Percentiles rank a stretch among this genome's conserved stretches.
These are phyloP conservation scores for Ostrea edulis DNA, from an alignment of 1,140 invertebrate genomes.

Conservation along the genomic window DNA sequence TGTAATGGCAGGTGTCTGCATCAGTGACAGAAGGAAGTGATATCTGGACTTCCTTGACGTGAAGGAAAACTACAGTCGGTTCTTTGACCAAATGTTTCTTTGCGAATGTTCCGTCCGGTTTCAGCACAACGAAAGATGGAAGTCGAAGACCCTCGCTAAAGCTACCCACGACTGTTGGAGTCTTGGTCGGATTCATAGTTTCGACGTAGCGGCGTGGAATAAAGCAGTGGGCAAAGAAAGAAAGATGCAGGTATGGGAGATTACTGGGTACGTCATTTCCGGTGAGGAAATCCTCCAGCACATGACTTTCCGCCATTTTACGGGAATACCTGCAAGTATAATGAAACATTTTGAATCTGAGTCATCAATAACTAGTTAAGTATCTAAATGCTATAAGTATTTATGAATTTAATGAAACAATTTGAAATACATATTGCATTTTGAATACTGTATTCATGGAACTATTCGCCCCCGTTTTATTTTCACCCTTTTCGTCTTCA, in stretches of 20 bases:
- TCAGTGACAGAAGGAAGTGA: slow-evolving; percentile 43
- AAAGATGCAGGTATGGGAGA: slow-evolving; percentile 52
- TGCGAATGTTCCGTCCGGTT: slow-evolving; percentile 49
- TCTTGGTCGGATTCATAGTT: slow-evolving; percentile 43
- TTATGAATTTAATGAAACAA: no score
- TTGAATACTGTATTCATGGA: no score
- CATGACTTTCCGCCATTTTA: slow-evolving; percentile 19
- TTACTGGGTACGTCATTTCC: slow-evolving; percentile 43
- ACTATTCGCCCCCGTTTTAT: no score
- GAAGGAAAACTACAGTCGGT: slow-evolving; percentile 49
- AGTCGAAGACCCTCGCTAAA: slow-evolving; percentile 53
- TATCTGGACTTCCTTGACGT: slow-evolving; percentile 49
- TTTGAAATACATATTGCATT: no score
- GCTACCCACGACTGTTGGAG: slow-evolving; percentile 50
- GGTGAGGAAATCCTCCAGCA: slow-evolving; percentile 41
- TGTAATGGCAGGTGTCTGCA: slow-evolving; percentile 49
- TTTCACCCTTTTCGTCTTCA: no score
- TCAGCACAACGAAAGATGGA: slow-evolving; percentile 46
- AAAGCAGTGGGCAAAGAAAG: slow-evolving; percentile 47
- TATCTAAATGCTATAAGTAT: no score
- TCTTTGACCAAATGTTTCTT: slow-evolving; percentile 52
- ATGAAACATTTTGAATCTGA: background rate
- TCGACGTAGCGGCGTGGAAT: slow-evolving; percentile 52
- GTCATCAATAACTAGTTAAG: background rate
- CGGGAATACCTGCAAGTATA: background rate